These are phyloP conservation scores for Myzus persicae DNA, from an alignment of 1,140 invertebrate genomes.

Conservation along the genomic window DNA sequence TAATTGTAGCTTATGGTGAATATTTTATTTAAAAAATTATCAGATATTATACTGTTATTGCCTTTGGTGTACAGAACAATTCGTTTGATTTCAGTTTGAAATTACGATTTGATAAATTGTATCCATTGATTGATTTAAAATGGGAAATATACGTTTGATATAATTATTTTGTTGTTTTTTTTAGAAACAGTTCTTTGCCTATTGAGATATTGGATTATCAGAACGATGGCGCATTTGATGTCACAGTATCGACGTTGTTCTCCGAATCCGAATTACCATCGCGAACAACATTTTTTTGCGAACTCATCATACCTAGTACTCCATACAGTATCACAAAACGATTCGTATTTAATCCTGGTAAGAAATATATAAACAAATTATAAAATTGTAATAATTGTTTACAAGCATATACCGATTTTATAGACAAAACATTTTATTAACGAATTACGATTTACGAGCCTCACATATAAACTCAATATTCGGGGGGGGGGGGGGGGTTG, in stretches of 20 bases:
- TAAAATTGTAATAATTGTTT: neutral
- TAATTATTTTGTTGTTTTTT: neutral
- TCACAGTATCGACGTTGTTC: neutral
- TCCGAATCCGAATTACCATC: slow-evolving; percentile 40
- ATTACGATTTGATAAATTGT: no score
- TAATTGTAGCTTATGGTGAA: neutral
- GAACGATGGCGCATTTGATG: slow-evolving; percentile 23
- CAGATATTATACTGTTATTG: neutral
- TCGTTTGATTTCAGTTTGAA: neutral
- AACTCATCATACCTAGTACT: slow-evolving; percentile 11
- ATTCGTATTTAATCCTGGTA: slow-evolving; percentile 35
- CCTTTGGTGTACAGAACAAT: neutral
- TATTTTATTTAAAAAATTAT: neutral
- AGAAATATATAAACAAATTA: neutral
- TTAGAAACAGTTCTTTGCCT: slow-evolving; percentile 17
- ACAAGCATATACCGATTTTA: neutral
- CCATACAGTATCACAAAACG: slow-evolving; percentile 39
- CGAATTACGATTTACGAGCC: neutral
- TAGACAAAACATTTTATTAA: neutral
- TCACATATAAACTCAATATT: no score
- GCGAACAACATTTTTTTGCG: slow-evolving; percentile 14
- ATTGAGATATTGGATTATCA: slow-evolving; percentile 23
- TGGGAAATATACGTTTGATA: neutral
- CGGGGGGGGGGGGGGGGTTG: no score
- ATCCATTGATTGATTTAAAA: neutral